phyloP scores from a whole-genome alignment of 1,140 invertebrate genomes.

The Aplysia californica region DNA sequence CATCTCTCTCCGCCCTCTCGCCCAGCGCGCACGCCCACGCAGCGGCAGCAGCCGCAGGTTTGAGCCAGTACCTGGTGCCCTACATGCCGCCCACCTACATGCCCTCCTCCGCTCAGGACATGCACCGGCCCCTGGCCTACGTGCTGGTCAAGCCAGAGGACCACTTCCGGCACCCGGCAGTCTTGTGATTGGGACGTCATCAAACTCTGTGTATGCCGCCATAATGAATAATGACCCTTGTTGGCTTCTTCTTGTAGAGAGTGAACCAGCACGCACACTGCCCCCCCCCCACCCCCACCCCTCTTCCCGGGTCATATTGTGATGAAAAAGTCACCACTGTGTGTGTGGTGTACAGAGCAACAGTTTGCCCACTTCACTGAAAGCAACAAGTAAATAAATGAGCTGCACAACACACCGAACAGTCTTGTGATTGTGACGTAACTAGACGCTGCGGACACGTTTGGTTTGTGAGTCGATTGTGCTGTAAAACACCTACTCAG shows the following conservation, averaged over 20 bases:
- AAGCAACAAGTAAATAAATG: too few species aligned
- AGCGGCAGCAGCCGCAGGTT: constrained; percentile 50
- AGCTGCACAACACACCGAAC: too few species aligned
- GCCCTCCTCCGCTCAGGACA: constrained; percentile 36
- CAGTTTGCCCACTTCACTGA: neutral
- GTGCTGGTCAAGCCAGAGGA: constrained; percentile 64
- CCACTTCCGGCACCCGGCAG: constrained; percentile 58
- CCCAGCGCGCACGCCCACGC: constrained; percentile 52
- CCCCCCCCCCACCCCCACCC: neutral
- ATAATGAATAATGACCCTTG: neutral
- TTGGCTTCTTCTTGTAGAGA: neutral
- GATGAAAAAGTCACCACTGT: neutral
- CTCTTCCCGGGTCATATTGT: neutral
- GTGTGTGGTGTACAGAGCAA: neutral
- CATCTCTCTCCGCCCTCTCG: constrained; percentile 17
- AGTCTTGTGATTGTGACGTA: too few species aligned
- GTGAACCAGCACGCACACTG: neutral
- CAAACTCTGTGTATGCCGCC: neutral
- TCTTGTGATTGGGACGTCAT: constrained; percentile 54
- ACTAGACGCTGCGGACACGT: too few species aligned
- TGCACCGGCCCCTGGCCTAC: constrained; percentile 54
- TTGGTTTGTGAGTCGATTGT: too few species aligned
- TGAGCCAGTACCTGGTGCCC: constrained; percentile 60
- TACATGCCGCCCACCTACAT: constrained; percentile 55
- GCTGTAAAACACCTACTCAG: too few species aligned